Evolutionary conservation across 1,140 invertebrate species (phyloP), one percentile per base, ranked within the genome.

Genomic region (Hirudo medicinalis): DNA sequence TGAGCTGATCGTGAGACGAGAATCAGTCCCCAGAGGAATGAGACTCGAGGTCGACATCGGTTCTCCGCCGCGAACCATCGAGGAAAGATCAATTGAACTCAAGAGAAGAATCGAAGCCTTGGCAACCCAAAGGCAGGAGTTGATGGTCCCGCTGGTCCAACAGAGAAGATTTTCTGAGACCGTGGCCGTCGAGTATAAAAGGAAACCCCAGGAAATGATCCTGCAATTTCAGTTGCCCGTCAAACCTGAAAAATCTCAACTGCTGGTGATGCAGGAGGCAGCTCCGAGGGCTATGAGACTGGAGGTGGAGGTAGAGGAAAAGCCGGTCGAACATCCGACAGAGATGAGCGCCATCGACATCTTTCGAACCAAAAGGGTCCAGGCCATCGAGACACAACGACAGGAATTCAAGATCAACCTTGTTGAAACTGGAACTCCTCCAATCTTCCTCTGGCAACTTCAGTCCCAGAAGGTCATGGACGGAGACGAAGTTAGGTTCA

Each of bases 381-480:
- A 71, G 27, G 69, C 73, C 6, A 66, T 74, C 29, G 73, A 74
- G 66, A 74, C 70, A 6, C 70, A 74, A 36, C 40, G 73, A 53
- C 73, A 74, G 49, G 73, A 74, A 54, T 25, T 73, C 11, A 63
- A 63, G 57, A 49, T 70, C 6, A 27, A 32, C 20, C 55, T 74
- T 27, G 27, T 43, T 9, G 25, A 71, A 29, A 83, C 88, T 27
- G 78, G 80, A n/a, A 83, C 86, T 75, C 87, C 89, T 25, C 92
- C 92, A 27, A 84, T 86, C 74, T 92, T 94, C 76, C 83, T 87
- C 20, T 86, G 86, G 76, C 86, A 85, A 76, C 83, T 92, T 68
- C 84, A 86, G 66, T 86, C 89, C 22, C 81, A 89, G 2, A 87
- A 88, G 76, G 89, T 95, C 11, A 96, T 95, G 91, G 92, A 96